Conservation (phyloP, 2,888 invertebrate species). For the Calliopum simillimum region DNA sequence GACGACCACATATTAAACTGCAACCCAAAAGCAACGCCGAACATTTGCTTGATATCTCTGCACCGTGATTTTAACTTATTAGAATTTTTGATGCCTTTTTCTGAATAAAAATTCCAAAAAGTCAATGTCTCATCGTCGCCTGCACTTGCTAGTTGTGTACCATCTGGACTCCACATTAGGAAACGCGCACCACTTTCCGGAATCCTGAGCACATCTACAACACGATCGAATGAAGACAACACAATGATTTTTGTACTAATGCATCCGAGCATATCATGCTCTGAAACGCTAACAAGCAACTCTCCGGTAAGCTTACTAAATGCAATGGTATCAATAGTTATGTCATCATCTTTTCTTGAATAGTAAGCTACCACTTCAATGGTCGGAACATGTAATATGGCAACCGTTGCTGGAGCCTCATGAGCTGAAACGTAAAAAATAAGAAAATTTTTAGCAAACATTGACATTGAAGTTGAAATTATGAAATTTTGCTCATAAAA, state of each 20-base stretch:
- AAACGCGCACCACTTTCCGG: constrained; percentile 59
- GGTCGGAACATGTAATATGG: constrained; percentile 58
- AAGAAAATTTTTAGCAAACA: too few relatives aligned
- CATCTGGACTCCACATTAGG: constrained; percentile 64
- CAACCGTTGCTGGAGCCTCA: constrained; percentile 58
- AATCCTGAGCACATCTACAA: constrained; percentile 60
- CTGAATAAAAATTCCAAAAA: constrained; percentile 64
- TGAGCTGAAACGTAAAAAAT: constrained; percentile 51
- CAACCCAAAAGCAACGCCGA: constrained; percentile 41
- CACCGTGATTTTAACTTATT: constrained; percentile 9
- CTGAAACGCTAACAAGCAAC: constrained; percentile 63
- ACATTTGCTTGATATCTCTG: constrained; percentile 28
- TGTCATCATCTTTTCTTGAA: constrained; percentile 55
- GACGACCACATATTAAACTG: constrained; percentile 46
- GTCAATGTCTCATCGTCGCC: constrained; percentile 66
- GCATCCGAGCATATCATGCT: constrained; percentile 50
- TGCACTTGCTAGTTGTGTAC: constrained; percentile 61
- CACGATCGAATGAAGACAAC: constrained; percentile 61
- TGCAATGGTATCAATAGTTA: constrained; percentile 61
- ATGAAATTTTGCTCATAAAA: too few relatives aligned
- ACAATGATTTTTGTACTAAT: constrained; percentile 58
- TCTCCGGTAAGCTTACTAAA: constrained; percentile 67
- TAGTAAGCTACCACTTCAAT: constrained; percentile 61
- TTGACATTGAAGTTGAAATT: too few relatives aligned
- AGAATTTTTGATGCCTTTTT: constrained; percentile 8